Evolutionary conservation across 2,888 invertebrate species (phyloP), one percentile per base, ranked within the genome.

Genomic region (Synanthedon vespiformis): DNA sequence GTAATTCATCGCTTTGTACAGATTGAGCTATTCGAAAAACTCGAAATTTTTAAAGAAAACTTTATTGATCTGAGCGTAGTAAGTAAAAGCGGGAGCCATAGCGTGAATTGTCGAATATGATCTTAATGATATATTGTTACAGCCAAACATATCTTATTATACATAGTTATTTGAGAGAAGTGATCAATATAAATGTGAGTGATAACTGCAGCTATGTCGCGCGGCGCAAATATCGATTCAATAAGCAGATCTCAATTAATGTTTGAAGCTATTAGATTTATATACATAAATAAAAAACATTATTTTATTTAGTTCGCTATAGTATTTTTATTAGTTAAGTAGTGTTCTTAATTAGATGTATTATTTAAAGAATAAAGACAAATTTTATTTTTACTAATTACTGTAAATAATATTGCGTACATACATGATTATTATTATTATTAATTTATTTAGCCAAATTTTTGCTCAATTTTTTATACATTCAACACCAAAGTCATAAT

Each of bases 401-500:
- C 67, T 80, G 77, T 82, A 78, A 66, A 77, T 82, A 80, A 63
- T 68, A 72, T 73, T 68, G 65, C 62, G 65, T 77, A 72, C 70
- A 70, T 55, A 54, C 48, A 13, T 52, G 51, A 50, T 50, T 49
- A 48, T 14, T 48, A 48, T 48, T 48, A 16, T 49, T 55, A 50
- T 70, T 80, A 79, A 81, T 82, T 86, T 86, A 82, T 84, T 81
- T 85, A 83, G 80, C 83, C 83, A 82, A 84, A 78, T 78, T 81
- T 81, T 87, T 86, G 87, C 87, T 86, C 87, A 86, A 87, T 86
- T 79, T 50, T 80, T 70, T 80, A 79, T 81, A 77, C 85, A 85
- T 77, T 77, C 78, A 77, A 85, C 85, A 86, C 86, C 86, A 87
- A 87, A 87, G 86, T 86, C 84, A 81, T 85, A 80, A 80, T 84